Evolutionary conservation across 2,113 vertebrate species (phyloP), one percentile per base, ranked within the genome.

Genomic region (Rallus limicola): DNA sequence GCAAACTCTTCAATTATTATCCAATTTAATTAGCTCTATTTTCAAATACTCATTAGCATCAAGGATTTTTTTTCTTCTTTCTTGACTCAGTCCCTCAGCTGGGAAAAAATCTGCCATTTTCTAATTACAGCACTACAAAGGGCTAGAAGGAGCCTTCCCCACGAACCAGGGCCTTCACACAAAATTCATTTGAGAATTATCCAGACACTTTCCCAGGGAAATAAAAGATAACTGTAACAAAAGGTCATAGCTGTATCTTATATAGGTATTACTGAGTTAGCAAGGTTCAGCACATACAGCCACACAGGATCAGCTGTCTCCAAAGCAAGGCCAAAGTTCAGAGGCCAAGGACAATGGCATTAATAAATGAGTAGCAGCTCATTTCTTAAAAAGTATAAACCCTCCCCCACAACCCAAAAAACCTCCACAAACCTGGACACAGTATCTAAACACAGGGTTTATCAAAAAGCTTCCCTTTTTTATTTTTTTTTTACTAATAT

Each of bases 1-100:
- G 94, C 95, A 96, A 92, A 87, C 63, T 84, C 83, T 79, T 78
- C 23, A 72, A 46, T 68, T 92, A 65, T 78, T 59, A 76, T 31
- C 58, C 92, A 79, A 68, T 93, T 97, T 97, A 97, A 98, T 97
- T 96, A 96, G 93, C 93, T 97, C 56, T 86, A 68, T 83, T 91
- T 95, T 93, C 60, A 92, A 97, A 93, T 58, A 75, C 89, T 97
- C 84, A 64, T 95, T 90, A 95, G 76, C 15, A 81, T 95, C 81
- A 62, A 91, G 77, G 44, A 92, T 82, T 63, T 90, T 92, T 78
- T 94, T 56, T 10, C 31, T 80, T 10, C 31, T 80, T 80, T 58
- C 59, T 92, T 63, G 83, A 83, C 86, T 95, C 88, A 82, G 38
- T 55, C 86, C 52, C 79, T 93, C 68, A 90, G 23, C 86, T 96